A percentile compares a stretch with the other conserved stretches of the same genome.
Evolutionary conservation across 2,888 invertebrate genomes (phyloP).

Genomic region (Osedax frankpressi): DNA sequence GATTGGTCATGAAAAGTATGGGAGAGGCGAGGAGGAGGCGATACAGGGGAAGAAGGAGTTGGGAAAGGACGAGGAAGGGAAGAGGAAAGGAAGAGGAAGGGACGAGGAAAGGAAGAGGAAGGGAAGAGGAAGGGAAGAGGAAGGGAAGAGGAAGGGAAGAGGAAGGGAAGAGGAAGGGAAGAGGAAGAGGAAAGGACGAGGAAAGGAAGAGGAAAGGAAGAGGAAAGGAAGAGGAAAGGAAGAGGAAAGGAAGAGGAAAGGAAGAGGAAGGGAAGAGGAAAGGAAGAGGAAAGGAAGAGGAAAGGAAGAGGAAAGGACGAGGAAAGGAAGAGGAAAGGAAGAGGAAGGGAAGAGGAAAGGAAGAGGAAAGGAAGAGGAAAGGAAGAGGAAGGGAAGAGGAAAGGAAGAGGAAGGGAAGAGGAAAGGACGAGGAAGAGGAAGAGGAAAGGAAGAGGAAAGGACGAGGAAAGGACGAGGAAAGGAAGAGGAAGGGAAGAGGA

Average conservation of each 20-base stretch:
- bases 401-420: neutral
- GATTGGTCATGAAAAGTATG: too few species aligned
- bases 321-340: neutral
- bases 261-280: neutral
- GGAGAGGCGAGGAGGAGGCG: neutral
- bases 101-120: neutral
- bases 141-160: neutral
- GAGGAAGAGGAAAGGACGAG: too few species aligned
- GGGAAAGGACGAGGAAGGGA: neutral
- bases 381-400: neutral
- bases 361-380: neutral
- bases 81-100: too few species aligned
- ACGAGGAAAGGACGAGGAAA: neutral
- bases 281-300: neutral
- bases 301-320: too few species aligned
- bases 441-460: too few species aligned
- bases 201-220: neutral
- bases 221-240: neutral
- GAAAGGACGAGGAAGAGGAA: too few species aligned
- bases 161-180: neutral
- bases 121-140: neutral
- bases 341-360: neutral
- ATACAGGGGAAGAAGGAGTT: neutral
- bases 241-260: neutral
- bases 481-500: neutral